phyloP scores from a whole-genome alignment of 1,140 invertebrate species.

The Solenopsis fugax region DNA sequence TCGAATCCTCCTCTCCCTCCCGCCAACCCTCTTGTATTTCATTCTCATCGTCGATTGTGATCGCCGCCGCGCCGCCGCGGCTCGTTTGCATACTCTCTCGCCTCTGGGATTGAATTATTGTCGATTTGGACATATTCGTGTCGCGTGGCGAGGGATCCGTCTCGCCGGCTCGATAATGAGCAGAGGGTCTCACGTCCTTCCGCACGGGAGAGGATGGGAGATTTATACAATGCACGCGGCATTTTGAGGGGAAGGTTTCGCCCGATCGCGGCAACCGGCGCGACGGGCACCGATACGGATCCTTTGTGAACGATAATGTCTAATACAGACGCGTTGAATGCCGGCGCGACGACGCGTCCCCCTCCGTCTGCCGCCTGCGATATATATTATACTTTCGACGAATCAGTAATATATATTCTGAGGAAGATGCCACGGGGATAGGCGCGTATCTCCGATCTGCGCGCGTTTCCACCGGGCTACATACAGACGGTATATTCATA shows the following conservation, averaged over 20 bases:
- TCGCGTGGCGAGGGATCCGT: slow-evolving; percentile 25
- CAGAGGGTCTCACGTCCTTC: slow-evolving; percentile 2
- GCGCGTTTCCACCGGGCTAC: neutral
- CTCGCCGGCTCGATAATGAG: slow-evolving; percentile 38
- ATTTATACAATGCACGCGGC: slow-evolving; percentile 46
- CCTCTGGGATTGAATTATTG: slow-evolving; percentile 58
- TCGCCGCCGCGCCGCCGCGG: slow-evolving; percentile 12
- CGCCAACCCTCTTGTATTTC: slow-evolving; percentile 28
- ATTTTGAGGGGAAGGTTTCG: slow-evolving; percentile 5
- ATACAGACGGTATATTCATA: slow-evolving; percentile 19
- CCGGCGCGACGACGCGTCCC: slow-evolving; percentile 39
- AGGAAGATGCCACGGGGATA: slow-evolving; percentile 39
- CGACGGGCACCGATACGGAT: slow-evolving; percentile 31
- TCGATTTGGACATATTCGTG: slow-evolving; percentile 61
- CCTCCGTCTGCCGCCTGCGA: slow-evolving; percentile 39
- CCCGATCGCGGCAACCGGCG: slow-evolving; percentile 18
- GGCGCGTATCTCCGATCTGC: slow-evolving; percentile 44
- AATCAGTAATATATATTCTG: slow-evolving; percentile 59
- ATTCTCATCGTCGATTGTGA: slow-evolving; percentile 58
- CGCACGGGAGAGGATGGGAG: neutral
- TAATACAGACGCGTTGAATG: slow-evolving; percentile 58
- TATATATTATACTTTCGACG: slow-evolving; percentile 43
- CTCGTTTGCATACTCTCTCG: slow-evolving; percentile 74
- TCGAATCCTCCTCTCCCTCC: neutral
- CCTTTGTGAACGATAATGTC: slow-evolving; percentile 61